These are phyloP conservation scores for Aphodius sticticus DNA, from an alignment of 2,888 invertebrate species.

Conservation along the genomic window DNA sequence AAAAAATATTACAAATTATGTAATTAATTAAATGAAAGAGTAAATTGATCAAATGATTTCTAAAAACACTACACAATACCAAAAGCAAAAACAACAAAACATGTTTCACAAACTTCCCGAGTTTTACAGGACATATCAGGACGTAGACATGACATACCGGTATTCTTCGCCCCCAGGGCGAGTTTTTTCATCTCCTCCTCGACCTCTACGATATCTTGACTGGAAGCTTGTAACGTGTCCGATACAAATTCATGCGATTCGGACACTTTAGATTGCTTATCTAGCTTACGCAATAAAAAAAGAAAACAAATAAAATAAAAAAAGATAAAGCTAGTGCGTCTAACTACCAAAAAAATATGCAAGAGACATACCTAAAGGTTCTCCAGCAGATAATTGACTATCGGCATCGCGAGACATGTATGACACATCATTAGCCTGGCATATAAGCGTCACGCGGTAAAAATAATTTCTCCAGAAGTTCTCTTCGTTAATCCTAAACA, in stretches of 20 bases:
- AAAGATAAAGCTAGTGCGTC: slow-evolving; percentile 25
- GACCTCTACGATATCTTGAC: slow-evolving; percentile 75
- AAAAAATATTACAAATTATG: not conserved
- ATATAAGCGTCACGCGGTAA: slow-evolving; percentile 97
- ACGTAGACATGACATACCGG: slow-evolving; percentile 60
- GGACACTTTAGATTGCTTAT: slow-evolving; percentile 41
- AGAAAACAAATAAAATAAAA: slow-evolving; percentile 40
- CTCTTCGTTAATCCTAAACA: slow-evolving; percentile 88
- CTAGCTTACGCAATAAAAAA: slow-evolving; percentile 46
- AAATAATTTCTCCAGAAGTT: slow-evolving; percentile 99
- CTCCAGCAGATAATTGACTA: slow-evolving; percentile 52
- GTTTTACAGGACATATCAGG: slow-evolving; percentile 5
- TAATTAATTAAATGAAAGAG: slow-evolving; percentile 36
- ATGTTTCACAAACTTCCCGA: slow-evolving; percentile 6
- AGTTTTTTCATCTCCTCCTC: slow-evolving; percentile 80
- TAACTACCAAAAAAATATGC: slow-evolving; percentile 25
- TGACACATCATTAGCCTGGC: slow-evolving; percentile 88
- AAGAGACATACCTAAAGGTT: slow-evolving; percentile 53
- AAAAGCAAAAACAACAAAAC: slow-evolving; percentile 4
- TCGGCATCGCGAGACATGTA: slow-evolving; percentile 59
- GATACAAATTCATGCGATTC: slow-evolving; percentile 77
- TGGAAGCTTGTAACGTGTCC: slow-evolving; percentile 74
- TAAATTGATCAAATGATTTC: slow-evolving; percentile 24
- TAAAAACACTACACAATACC: slow-evolving; percentile 7
- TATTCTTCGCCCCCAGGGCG: slow-evolving; percentile 63